Conservation (phyloP, 2,797 vertebrate species). For the Sebastiscus tertius region DNA sequence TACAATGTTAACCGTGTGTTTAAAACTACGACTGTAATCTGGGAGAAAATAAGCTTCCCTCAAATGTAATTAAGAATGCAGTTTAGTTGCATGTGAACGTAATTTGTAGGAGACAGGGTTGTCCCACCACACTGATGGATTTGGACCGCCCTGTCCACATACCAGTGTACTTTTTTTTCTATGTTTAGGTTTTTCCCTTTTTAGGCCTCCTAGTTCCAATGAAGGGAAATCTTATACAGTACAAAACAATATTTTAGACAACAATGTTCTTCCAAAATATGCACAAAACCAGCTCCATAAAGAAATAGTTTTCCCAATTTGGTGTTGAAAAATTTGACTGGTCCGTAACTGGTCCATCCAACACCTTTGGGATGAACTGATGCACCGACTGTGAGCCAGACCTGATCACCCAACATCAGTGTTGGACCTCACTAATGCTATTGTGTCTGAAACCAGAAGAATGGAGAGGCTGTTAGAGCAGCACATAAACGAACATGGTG, state of each 20-base stretch:
- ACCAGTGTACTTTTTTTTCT: no score
- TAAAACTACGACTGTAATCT: no score
- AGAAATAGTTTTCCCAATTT: not conserved
- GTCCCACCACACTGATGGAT: no score
- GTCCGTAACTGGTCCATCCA: not conserved
- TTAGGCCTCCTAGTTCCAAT: no score
- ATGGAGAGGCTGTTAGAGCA: not conserved
- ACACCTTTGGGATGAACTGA: not conserved
- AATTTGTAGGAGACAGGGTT: no score
- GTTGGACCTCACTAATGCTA: not conserved
- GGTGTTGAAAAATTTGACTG: not conserved
- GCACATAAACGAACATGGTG: not conserved
- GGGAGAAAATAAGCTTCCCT: no score
- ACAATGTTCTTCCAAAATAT: not conserved
- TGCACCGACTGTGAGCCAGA: not conserved
- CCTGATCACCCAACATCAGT: not conserved
- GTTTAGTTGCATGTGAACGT: no score
- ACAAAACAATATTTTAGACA: not conserved
- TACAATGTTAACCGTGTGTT: no score
- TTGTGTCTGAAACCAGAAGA: not conserved
- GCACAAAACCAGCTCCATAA: not conserved
- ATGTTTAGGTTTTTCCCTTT: no score
- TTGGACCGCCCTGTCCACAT: no score
- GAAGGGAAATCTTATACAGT: no score
- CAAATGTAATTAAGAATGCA: no score